Evolutionary conservation across 2,888 invertebrate species (phyloP).

Genomic region (Parelbella ahira): DNA sequence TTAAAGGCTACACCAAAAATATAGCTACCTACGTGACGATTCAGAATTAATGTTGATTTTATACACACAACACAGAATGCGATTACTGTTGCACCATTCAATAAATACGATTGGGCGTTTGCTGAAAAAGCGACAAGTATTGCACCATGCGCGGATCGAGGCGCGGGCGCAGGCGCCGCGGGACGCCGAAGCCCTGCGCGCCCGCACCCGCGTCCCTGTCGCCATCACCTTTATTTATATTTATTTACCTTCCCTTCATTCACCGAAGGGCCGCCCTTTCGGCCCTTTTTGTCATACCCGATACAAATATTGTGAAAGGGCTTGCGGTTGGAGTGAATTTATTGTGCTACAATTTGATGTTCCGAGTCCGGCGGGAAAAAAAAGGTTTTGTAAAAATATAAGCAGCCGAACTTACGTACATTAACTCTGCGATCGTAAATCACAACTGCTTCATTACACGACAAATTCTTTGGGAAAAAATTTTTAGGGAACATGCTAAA

Average conservation of each 20-base stretch:
- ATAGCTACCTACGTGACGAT: too few species aligned
- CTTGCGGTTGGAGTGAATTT: constrained; percentile 77
- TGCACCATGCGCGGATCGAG: neutral
- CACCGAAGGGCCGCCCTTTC: constrained; percentile 77
- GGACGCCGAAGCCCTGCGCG: constrained; percentile 32
- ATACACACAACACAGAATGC: too few species aligned
- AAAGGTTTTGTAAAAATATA: constrained; percentile 35
- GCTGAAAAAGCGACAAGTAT: constrained; percentile 11
- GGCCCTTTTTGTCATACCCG: constrained; percentile 77
- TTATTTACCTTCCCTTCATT: constrained; percentile 81
- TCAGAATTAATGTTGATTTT: too few species aligned
- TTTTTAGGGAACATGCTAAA: too few species aligned
- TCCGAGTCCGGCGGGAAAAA: constrained; percentile 48
- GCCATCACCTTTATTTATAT: constrained; percentile 77
- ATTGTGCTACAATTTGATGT: constrained; percentile 71
- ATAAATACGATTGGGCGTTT: neutral
- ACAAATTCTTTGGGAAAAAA: constrained; percentile 2
- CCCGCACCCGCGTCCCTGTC: constrained; percentile 45
- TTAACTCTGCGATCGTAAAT: constrained; percentile 31
- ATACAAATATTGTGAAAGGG: constrained; percentile 79
- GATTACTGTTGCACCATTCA: too few species aligned
- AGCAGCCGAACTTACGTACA: constrained; percentile 34
- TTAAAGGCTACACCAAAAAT: too few species aligned
- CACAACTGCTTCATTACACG: constrained; percentile 19
- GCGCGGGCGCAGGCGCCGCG: constrained; percentile 37